Conservation (phyloP, 2,113 vertebrate species). For the Hippoglossus stenolepis region DNA sequence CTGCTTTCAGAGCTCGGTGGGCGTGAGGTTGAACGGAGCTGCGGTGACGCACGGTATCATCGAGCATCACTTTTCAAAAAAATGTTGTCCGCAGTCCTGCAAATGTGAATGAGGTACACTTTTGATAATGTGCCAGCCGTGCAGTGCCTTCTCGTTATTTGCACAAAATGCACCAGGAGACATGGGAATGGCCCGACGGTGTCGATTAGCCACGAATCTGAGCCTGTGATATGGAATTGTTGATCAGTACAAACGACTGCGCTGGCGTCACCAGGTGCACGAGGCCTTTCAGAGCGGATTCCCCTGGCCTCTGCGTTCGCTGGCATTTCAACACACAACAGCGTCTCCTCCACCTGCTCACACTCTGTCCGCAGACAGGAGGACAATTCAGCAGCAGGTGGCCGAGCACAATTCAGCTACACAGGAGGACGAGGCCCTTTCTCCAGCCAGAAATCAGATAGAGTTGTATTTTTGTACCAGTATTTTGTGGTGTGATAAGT, state of each 20-base stretch:
- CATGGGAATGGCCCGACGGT: background rate
- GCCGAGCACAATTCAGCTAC: background rate
- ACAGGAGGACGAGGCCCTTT: background rate
- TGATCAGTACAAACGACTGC: slow-evolving; percentile 28
- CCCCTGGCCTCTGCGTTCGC: background rate
- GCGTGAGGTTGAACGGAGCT: slow-evolving; percentile 59
- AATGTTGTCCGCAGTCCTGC: background rate
- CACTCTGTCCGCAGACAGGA: background rate
- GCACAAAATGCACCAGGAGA: background rate
- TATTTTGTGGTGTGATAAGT: too few relatives aligned
- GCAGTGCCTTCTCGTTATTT: background rate
- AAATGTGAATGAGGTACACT: slow-evolving; percentile 24
- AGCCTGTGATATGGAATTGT: slow-evolving; percentile 17
- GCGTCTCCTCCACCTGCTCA: slow-evolving; percentile 16
- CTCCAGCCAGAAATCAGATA: background rate
- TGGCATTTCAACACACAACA: background rate
- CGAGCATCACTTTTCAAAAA: background rate
- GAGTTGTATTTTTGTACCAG: background rate
- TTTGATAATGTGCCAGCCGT: slow-evolving; percentile 22
- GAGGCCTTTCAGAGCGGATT: slow-evolving; percentile 14
- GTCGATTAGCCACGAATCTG: slow-evolving; percentile 1
- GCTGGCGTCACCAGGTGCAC: slow-evolving; percentile 35
- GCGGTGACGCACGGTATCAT: slow-evolving; percentile 39
- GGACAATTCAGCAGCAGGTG: slow-evolving; percentile 21
- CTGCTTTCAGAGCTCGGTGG: slow-evolving; percentile 44